Evolutionary conservation across 2,113 vertebrate species (phyloP), one percentile per base, ranked within the genome.

Genomic region (Gymnocephalus cernua): DNA sequence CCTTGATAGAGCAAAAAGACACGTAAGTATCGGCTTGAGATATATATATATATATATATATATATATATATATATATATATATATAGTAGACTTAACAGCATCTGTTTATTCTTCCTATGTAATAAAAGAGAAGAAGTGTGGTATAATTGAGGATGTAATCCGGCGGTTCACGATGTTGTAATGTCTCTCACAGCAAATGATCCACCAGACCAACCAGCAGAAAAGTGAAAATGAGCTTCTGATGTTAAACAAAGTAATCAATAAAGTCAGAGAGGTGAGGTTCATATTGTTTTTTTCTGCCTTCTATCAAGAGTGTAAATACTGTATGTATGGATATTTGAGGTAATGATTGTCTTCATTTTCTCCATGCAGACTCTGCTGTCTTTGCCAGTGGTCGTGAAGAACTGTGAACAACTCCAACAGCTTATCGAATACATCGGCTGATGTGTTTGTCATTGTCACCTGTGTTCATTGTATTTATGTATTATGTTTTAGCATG

Each of bases 191-290:
- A 8, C 91, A 97, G 97, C 95, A 96, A 95, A 88, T 90, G 38
- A 95, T 97, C 67, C 91, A 97, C 48, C 91, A 95, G 70, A 91
- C 89, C 86, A 97, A 97, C 89, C 94, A 96, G 87, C 88, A 93
- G 78, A 96, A 95, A 71, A 93, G 93, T 70, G 96, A 97, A 66
- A 91, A 93, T 3, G 96, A 97, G 77, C 92, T 97, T 18, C 93
- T 93, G 77, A 90, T 96, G 73, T 87, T 97, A 63, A 96, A 96
- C 86, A 84, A 94, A 32, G 93, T 96, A 74, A 92, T 97, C 41
- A 95, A 95, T 74, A 94, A 89, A 66, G 94, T 96, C 80, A 90
- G 96, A 76, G 89, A 95, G 96, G 97, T 97, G 86, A 93, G 93
- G 27, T 45, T 25, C 4, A 50, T 48, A 7, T 27, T 19, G 7